Evolutionary conservation across 2,113 vertebrate species (phyloP), one percentile per base, ranked within the genome.

Genomic region (Spea multiplicata): DNA sequence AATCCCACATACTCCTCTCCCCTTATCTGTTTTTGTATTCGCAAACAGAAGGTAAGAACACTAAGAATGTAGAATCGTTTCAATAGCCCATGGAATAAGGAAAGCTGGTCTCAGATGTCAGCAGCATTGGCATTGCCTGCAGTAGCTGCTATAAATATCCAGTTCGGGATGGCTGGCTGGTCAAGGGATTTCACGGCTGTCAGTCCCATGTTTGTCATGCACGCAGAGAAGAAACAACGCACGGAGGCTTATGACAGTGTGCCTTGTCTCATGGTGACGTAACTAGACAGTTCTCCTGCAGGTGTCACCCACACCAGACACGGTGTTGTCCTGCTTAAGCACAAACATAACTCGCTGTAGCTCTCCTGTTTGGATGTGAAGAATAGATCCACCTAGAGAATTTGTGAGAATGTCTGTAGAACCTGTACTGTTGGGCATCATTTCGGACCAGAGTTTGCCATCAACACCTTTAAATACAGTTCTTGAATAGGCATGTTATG

Each of bases 71-170:
- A 47, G 48, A 66, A 72, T 66, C 17, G 5, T 44, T 72, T 78
- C 3, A 9, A 7, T 47, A 65, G 68, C 59, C 16, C 57, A 45
- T 48, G 44, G 30, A 66, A 66, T 66, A 55, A 66, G 72, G 49
- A 17, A 66, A 72, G 12, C 59, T 53, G 61, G 59, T 66, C 76
- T 70, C 59, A 72, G 76, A 72, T 72, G 68, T 77, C 68, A 66
- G 59, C 55, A 47, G 61, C n/a, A 46, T 16, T 65, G 47, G 68
- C 68, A 72, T 14, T 72, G 69, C 68, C 76, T 66, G 68, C 69
- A 71, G 76, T 55, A 71, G 59, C 76, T 69, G 30, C 59, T 78
- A 78, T 72, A 78, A 78, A 72, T 72, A 72, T 61, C 50, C 6
- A 3, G 17, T 55, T 13, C 48, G 53, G 76, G 61, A 71, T 47